Conservation (phyloP, 30 jellyfish, hydroid and myxozoan genomes). For the Rhopilema esculentum region DNA sequence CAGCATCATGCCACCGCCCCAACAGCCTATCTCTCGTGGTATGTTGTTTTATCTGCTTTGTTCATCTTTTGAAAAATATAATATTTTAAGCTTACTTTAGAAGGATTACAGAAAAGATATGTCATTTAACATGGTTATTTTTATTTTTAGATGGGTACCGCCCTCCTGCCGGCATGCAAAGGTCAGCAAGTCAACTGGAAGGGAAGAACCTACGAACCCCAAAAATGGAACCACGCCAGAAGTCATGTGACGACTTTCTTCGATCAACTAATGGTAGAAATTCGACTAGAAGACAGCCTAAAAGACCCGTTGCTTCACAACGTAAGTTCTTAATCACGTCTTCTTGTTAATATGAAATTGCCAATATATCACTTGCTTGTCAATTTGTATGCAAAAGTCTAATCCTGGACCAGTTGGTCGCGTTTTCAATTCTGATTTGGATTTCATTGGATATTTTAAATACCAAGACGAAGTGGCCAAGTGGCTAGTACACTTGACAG, state of each 20-base stretch:
- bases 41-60: not conserved
- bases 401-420: no score
- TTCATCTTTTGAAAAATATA: not conserved
- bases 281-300: conserved; percentile 67
- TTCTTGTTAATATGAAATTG: no score
- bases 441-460: no score
- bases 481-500: no score
- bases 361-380: not conserved
- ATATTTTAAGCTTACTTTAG: no score
- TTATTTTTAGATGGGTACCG: conserved; percentile 29
- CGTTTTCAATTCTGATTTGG: no score
- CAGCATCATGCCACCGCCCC: conserved; percentile 72
- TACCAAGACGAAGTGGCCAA: no score
- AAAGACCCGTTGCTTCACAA: conserved; percentile 87
- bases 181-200: conserved; percentile 96
- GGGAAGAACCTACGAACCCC: conserved; percentile 80
- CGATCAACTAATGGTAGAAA: conserved; percentile 50
- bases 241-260: conserved; percentile 91
- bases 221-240: conserved; percentile 94
- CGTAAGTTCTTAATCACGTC: conserved; percentile 67
- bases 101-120: no score
- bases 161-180: conserved; percentile 80
- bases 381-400: not conserved
- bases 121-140: no score
- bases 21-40: conserved; percentile 66